These are phyloP conservation scores for Drosophila recens DNA, from an alignment of 2,888 invertebrate genomes.

Conservation along the genomic window DNA sequence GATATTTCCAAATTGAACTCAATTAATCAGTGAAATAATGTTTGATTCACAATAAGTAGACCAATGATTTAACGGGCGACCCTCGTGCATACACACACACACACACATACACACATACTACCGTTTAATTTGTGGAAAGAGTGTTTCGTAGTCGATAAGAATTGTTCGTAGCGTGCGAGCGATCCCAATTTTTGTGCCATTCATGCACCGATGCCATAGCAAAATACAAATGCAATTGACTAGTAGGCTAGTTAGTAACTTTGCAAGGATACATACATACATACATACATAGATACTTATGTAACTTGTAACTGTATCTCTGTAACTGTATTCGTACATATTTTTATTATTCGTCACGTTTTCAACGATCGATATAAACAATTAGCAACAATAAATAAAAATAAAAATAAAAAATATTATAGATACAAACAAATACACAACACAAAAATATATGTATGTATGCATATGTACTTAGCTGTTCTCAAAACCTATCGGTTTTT, in stretches of 20 bases:
- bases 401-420: neutral
- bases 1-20: neutral
- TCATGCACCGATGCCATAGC: conserved; percentile 75
- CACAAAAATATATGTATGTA: neutral
- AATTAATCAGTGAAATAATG: neutral
- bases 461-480: neutral
- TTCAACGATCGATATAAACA: conserved; percentile 4
- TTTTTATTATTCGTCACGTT: conserved; percentile 6
- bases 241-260: conserved; percentile 27
- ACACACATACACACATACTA: neutral
- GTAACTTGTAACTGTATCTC: neutral
- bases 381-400: neutral
- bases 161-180: conserved; percentile 18
- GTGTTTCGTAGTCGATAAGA: conserved; percentile 41
- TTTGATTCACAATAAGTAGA: neutral
- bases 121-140: conserved; percentile 32
- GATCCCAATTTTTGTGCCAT: conserved; percentile 73
- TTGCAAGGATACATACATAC: neutral
- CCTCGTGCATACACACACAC: neutral
- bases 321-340: conserved; percentile 5
- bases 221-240: conserved; percentile 46
- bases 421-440: neutral
- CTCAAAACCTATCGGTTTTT: neutral
- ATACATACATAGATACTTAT: too few species aligned
- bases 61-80: neutral